Evolutionary conservation across 1,140 invertebrate genomes (phyloP).

Genomic region (Aleiodes sp.): DNA sequence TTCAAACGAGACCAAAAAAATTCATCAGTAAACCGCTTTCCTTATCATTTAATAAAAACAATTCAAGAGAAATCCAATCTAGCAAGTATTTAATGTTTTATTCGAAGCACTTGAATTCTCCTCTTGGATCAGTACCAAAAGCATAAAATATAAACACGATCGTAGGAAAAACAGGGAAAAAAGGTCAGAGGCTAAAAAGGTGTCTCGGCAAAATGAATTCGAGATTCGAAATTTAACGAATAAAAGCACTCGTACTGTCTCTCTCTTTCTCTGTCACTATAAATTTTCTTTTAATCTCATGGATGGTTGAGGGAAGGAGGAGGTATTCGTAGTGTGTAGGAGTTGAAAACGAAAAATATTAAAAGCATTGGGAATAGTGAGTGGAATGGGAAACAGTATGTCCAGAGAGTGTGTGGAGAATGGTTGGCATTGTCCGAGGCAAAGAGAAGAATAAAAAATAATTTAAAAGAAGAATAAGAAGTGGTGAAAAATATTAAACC

Average conservation of each 20-base stretch:
- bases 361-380: constrained; percentile 33
- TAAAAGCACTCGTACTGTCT: constrained; percentile 11
- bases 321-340: background rate
- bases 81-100: no score
- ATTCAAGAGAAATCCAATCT: no score
- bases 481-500: constrained; percentile 13
- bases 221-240: constrained; percentile 28
- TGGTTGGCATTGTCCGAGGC: background rate
- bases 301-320: constrained; percentile 27
- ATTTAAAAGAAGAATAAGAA: background rate
- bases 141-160: background rate
- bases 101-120: background rate
- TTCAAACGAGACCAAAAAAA: no score
- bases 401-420: no score
- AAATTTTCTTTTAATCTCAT: constrained; percentile 60
- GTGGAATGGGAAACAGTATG: background rate
- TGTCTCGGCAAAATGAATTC: constrained; percentile 45
- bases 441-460: constrained; percentile 9
- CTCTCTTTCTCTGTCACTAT: constrained; percentile 42
- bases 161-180: background rate
- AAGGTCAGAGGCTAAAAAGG: background rate
- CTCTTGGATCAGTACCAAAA: background rate
- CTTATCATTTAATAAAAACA: no score
- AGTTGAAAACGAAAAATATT: constrained; percentile 48
- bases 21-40: no score